phyloP scores from a whole-genome alignment of 2,797 vertebrate genomes.

The Loris lydekkerianus region DNA sequence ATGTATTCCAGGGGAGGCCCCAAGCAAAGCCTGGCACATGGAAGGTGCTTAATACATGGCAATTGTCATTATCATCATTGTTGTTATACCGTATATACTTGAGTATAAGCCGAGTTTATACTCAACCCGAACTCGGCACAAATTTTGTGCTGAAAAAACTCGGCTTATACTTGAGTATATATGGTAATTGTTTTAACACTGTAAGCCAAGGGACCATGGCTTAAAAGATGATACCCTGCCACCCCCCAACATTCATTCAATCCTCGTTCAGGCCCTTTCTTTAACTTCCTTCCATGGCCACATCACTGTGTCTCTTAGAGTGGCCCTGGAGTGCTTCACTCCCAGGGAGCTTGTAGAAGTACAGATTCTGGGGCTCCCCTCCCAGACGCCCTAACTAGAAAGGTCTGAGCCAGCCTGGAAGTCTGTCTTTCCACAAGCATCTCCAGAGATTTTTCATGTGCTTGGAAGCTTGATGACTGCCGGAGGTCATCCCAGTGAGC shows the following conservation, averaged over 20 bases:
- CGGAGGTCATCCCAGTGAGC: background rate
- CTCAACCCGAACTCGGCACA: too few relatives aligned
- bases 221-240: background rate
- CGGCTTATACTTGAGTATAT: too few relatives aligned
- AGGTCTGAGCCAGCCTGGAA: background rate
- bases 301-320: background rate
- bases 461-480: background rate
- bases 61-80: rapidly evolving
- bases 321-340: background rate
- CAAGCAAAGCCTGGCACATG: background rate
- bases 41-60: background rate
- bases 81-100: background rate
- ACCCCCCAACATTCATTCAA: background rate
- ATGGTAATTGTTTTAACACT: background rate
- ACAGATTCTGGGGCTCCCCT: background rate
- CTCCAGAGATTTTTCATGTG: background rate
- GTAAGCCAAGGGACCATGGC: background rate
- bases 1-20: background rate
- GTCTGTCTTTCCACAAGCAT: background rate
- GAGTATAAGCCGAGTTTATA: too few relatives aligned
- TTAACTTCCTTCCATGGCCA: background rate
- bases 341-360: background rate
- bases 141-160: too few relatives aligned
- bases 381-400: background rate
- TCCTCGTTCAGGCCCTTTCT: background rate